Evolutionary conservation across 2,113 vertebrate species (phyloP).

Genomic region (rabbit (Oryctolagus cuniculus)): DNA sequence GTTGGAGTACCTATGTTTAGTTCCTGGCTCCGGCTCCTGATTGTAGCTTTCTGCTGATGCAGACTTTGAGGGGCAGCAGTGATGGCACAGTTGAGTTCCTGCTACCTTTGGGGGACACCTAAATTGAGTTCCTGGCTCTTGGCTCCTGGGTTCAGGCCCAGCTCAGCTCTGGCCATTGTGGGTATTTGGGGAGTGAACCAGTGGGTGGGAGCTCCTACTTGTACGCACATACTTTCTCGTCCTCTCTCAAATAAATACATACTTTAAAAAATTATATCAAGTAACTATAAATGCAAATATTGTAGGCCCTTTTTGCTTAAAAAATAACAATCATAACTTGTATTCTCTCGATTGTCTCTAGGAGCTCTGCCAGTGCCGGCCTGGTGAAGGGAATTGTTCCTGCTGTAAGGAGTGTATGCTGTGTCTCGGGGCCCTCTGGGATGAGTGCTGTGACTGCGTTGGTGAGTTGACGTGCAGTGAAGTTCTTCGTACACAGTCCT

Average conservation of each 20-base stretch:
- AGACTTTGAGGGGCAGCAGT: no score
- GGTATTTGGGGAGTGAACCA: background rate
- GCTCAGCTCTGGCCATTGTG: background rate
- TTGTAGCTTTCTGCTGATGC: no score
- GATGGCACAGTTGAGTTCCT: no score
- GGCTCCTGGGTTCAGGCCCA: background rate
- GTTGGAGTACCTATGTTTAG: no score
- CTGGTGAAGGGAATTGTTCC: slow-evolving; percentile 97
- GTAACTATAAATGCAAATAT: slow-evolving; percentile 2
- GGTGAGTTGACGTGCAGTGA: slow-evolving; percentile 89
- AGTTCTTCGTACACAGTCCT: background rate
- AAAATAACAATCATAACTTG: background rate
- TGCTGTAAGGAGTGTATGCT: slow-evolving; percentile 99
- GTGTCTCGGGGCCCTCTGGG: slow-evolving; percentile 97
- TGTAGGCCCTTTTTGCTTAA: background rate
- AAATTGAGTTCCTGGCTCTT: no score
- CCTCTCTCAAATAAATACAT: no score
- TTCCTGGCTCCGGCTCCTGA: no score
- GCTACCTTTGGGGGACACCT: no score
- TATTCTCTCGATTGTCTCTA: slow-evolving; percentile 79
- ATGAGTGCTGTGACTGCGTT: slow-evolving; percentile 99
- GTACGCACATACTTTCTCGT: no score
- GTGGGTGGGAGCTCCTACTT: no score
- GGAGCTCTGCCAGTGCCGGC: slow-evolving; percentile 99
- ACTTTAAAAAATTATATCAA: no score